Percentiles rank a stretch among this genome's conserved stretches.
Evolutionary conservation across 2,888 invertebrate species (phyloP).

Genomic region (Melinaea menophilus): DNA sequence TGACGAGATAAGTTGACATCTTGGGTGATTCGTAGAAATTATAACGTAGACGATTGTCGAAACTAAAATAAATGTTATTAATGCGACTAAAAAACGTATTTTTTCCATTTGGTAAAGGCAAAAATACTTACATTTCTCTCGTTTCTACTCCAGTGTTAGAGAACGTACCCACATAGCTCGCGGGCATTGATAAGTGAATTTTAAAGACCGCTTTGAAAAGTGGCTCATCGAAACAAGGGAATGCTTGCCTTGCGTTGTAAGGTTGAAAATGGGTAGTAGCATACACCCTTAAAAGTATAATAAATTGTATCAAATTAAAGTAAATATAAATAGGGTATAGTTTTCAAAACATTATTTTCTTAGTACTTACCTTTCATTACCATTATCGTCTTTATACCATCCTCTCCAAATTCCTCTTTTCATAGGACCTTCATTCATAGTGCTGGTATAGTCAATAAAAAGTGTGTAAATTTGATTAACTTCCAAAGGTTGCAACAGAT

Average conservation of each 20-base stretch:
- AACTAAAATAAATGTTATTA: conserved; percentile 38
- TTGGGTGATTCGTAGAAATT: conserved; percentile 75
- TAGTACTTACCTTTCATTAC: conserved; percentile 51
- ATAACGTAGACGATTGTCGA: conserved; percentile 42
- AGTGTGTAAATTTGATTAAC: conserved; percentile 57
- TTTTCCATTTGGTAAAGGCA: not conserved
- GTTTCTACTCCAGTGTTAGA: conserved; percentile 79
- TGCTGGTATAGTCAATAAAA: conserved; percentile 64
- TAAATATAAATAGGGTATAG: not conserved
- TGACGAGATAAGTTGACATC: conserved; percentile 92
- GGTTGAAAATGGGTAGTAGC: conserved; percentile 88
- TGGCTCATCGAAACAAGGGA: conserved; percentile 94
- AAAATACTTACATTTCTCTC: conserved; percentile 42
- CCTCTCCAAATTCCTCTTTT: conserved; percentile 70
- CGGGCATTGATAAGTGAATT: conserved; percentile 80
- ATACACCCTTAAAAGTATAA: conserved; percentile 52
- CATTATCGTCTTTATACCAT: conserved; percentile 57
- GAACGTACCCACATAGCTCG: conserved; percentile 63
- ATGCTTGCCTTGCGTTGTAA: conserved; percentile 87
- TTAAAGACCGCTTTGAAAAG: conserved; percentile 86
- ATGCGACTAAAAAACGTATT: conserved; percentile 38
- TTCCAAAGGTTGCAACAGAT: conserved; percentile 45
- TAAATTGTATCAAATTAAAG: not conserved
- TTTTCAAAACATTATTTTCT: conserved; percentile 3
- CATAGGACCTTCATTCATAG: conserved; percentile 74